Base-by-base conservation (phyloP, 23 tunicate genomes). In the Ascidia mentula region DNA sequence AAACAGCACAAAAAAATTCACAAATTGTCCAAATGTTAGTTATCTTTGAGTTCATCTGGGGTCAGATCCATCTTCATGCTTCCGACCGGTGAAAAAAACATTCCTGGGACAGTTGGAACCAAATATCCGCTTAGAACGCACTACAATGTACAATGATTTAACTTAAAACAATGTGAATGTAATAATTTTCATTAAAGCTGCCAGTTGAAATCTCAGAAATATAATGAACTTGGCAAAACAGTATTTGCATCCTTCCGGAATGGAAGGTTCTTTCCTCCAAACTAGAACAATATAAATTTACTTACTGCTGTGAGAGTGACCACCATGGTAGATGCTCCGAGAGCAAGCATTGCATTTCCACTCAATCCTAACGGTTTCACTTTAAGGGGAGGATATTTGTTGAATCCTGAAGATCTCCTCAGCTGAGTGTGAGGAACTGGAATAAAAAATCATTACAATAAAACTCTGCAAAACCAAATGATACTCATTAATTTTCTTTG, bases 261-360 rank as follows among this genome's bases (percentile, higher is more conserved):
- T n/a, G n/a, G n/a, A n/a, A n/a, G n/a, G n/a, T n/a, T n/a, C n/a
- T n/a, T n/a, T n/a, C n/a, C n/a, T n/a, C n/a, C n/a, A n/a, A n/a
- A n/a, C n/a, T n/a, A n/a, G n/a, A n/a, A n/a, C n/a, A n/a, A n/a
- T n/a, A n/a, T n/a, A n/a, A n/a, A n/a, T 26, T 24, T 36, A 38
- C 45, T 77, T 45, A 77, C 80, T 12, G 34, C 34, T 32, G 24
- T 42, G 12, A 45, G 38, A 12, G 90, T 60, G 32, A 72, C 73
- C 6, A 71, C 34, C 0, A 85, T 40, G 0, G 46, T 32, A 36
- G 61, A 53, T 8, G 46, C 45, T 38, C 97, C 97, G 38, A 82
- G n/a, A 13, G 80, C 75, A 12, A 86, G 0, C 81, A 71, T 40
- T 4, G 78, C 79, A 45, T 91, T 91, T 37, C 97, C 97, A 77